phyloP scores from a whole-genome alignment of 2,888 invertebrate genomes.

The Spicauda simplicius region DNA sequence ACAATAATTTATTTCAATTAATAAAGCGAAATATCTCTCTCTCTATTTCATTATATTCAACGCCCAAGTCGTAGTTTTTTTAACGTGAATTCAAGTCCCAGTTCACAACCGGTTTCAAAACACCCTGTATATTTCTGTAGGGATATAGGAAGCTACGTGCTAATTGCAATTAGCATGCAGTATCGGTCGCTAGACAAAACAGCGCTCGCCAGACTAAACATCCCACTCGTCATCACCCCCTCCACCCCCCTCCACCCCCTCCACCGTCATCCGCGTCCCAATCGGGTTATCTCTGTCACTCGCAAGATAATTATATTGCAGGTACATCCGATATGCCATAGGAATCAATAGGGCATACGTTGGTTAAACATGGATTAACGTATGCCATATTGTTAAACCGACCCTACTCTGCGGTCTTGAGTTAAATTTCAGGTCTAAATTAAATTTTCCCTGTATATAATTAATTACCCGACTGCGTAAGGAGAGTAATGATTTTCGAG shows the following conservation, averaged over 20 bases:
- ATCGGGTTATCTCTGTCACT: conserved; percentile 17
- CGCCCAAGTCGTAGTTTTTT: too few relatives aligned
- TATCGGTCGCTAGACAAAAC: conserved; percentile 18
- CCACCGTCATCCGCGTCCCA: background rate
- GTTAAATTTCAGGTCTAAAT: too few relatives aligned
- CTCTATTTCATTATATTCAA: too few relatives aligned
- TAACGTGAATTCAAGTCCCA: background rate
- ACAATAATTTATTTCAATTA: too few relatives aligned
- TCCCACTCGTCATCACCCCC: conserved; percentile 1
- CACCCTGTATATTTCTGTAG: background rate
- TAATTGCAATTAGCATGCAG: conserved; percentile 29
- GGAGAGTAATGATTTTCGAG: too few relatives aligned
- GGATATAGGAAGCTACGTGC: conserved; percentile 10
- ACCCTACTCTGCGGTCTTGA: too few relatives aligned
- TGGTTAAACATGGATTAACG: background rate
- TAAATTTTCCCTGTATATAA: too few relatives aligned
- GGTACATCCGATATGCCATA: background rate
- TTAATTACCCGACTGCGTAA: too few relatives aligned
- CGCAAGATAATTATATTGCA: background rate
- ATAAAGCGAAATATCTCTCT: too few relatives aligned
- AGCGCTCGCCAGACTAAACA: conserved; percentile 27
- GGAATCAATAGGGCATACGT: background rate
- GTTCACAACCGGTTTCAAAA: background rate
- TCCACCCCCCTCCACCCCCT: too few relatives aligned
- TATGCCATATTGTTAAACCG: too few relatives aligned